Evolutionary conservation across 1,140 invertebrate species (phyloP).

Genomic region (Drosophila parabipectinata): DNA sequence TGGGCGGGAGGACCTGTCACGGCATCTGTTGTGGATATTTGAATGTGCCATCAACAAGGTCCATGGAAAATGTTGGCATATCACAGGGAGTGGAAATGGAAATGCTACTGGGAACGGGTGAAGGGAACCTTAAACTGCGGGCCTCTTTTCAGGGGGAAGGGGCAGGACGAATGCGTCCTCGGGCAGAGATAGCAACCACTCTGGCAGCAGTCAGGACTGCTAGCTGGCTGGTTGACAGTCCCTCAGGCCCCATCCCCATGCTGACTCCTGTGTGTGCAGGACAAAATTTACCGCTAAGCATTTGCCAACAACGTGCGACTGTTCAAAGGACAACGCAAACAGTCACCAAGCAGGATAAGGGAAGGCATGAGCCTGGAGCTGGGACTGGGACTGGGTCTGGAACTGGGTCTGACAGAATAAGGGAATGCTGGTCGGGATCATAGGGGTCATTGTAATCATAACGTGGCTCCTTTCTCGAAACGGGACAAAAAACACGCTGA

Average conservation of each 20-base stretch:
- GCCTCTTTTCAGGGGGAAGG: constrained; percentile 4
- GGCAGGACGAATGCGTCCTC: constrained; percentile 17
- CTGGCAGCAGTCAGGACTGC: constrained; percentile 26
- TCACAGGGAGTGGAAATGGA: constrained; percentile 15
- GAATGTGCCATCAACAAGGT: constrained; percentile 51
- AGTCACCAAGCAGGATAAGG: constrained; percentile 3
- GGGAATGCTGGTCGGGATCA: constrained; percentile 62
- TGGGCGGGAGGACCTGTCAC: constrained; percentile 3
- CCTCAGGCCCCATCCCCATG: constrained; percentile 13
- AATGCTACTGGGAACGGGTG: constrained; percentile 17
- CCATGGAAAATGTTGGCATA: constrained; percentile 41
- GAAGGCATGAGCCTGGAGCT: background rate
- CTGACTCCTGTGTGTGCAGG: constrained; percentile 31
- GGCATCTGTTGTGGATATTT: constrained; percentile 57
- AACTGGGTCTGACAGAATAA: constrained; percentile 12
- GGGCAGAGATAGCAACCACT: constrained; percentile 50
- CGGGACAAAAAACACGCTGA: constrained; percentile 41
- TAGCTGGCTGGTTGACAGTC: constrained; percentile 20
- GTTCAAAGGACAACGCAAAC: constrained; percentile 52
- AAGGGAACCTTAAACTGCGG: constrained; percentile 50
- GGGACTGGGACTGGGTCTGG: constrained; percentile 18
- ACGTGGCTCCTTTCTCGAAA: constrained; percentile 18
- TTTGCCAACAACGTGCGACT: constrained; percentile 61
- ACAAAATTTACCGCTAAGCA: constrained; percentile 73
- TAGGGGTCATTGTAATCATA: constrained; percentile 79